These are phyloP conservation scores for Euphonia xanthogaster DNA, from an alignment of 2,797 vertebrate species.

Conservation along the genomic window DNA sequence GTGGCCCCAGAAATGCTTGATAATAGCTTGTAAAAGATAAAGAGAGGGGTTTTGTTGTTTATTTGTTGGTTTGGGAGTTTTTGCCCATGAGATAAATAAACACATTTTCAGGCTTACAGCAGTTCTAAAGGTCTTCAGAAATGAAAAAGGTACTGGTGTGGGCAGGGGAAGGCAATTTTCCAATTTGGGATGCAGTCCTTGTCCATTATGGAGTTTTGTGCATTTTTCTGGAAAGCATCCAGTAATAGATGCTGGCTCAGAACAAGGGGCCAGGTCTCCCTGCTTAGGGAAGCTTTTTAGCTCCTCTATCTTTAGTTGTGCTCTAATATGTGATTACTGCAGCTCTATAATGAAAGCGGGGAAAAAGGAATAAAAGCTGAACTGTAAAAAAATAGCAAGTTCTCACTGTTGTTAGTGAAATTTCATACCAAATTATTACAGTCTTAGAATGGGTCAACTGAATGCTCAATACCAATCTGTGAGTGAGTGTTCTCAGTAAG, in stretches of 20 bases:
- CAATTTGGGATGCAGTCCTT: background rate
- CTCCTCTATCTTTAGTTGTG: background rate
- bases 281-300: background rate
- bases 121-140: background rate
- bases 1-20: background rate
- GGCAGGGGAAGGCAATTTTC: background rate
- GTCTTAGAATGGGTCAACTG: conserved; percentile 22
- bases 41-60: background rate
- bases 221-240: background rate
- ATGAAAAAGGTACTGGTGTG: background rate
- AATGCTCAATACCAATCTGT: background rate
- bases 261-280: background rate
- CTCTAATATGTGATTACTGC: background rate
- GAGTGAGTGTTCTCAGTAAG: background rate
- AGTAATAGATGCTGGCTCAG: background rate
- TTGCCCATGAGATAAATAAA: background rate
- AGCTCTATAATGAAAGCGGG: background rate
- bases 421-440: conserved; percentile 53
- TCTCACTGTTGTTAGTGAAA: conserved; percentile 24
- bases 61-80: background rate
- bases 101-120: background rate
- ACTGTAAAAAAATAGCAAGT: background rate
- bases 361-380: background rate
- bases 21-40: background rate
- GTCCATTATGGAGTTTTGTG: background rate